Evolutionary conservation across 2,888 invertebrate genomes (phyloP).

Genomic region (Euplexia lucipara): DNA sequence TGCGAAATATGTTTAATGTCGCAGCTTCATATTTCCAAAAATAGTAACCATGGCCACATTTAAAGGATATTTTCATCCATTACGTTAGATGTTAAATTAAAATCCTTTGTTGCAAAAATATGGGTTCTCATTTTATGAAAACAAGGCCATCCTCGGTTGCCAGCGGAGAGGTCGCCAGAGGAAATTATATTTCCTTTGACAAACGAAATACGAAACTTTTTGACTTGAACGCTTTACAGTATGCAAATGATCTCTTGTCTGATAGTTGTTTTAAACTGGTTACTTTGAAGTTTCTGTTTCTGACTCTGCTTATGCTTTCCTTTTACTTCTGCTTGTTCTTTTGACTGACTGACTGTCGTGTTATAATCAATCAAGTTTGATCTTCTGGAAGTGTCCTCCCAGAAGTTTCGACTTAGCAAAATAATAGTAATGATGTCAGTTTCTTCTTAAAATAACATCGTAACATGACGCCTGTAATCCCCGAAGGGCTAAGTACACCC

Average conservation of each 20-base stretch:
- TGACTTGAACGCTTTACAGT: slow-evolving; percentile 14
- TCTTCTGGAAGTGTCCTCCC: too few relatives aligned
- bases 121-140: slow-evolving; percentile 42
- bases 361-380: too few relatives aligned
- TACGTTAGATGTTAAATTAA: slow-evolving; percentile 31
- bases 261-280: neutral
- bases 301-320: neutral
- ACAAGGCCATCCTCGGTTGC: slow-evolving; percentile 27
- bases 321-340: too few relatives aligned
- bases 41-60: neutral
- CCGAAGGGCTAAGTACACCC: too few relatives aligned
- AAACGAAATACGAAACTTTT: slow-evolving; percentile 42
- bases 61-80: slow-evolving; percentile 17
- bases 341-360: too few relatives aligned
- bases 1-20: neutral
- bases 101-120: slow-evolving; percentile 45
- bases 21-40: neutral
- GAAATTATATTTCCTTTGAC: slow-evolving; percentile 52
- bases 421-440: too few relatives aligned
- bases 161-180: slow-evolving; percentile 28
- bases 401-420: too few relatives aligned
- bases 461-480: too few relatives aligned
- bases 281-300: neutral
- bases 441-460: too few relatives aligned
- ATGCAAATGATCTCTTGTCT: slow-evolving; percentile 32